These are phyloP conservation scores for Cerastoderma edule DNA, from an alignment of 2,888 invertebrate species.

Conservation along the genomic window DNA sequence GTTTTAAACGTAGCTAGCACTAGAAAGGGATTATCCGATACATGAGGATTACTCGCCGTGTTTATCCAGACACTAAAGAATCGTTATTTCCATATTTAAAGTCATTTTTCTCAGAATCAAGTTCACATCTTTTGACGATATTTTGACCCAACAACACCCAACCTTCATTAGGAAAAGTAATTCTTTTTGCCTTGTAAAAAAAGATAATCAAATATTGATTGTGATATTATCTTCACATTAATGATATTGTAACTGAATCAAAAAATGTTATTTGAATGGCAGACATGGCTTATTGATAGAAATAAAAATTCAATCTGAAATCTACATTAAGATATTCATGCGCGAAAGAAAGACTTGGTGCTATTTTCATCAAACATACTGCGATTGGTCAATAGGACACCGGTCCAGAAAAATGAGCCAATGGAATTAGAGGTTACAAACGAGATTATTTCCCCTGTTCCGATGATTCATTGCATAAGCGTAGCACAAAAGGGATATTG, in stretches of 20 bases:
- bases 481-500: too few species aligned
- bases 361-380: neutral
- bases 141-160: constrained; percentile 8
- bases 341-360: constrained; percentile 1
- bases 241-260: too few species aligned
- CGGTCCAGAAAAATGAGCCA: constrained; percentile 9
- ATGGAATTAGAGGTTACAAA: neutral
- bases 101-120: neutral
- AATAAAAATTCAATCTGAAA: neutral
- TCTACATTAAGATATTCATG: constrained; percentile 2
- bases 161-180: too few species aligned
- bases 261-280: too few species aligned
- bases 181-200: too few species aligned
- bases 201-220: too few species aligned
- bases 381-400: constrained; percentile 22
- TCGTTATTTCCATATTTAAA: neutral
- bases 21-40: neutral
- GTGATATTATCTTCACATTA: too few species aligned
- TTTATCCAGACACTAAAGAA: neutral
- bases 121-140: constrained; percentile 10
- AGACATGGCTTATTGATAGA: too few species aligned
- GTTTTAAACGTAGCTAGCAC: neutral
- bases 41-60: neutral
- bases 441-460: constrained; percentile 2
- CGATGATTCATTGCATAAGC: constrained; percentile 11